Evolutionary conservation across 53 echinoderm and acorn worm genomes (phyloP).

Genomic region (Mesocentrotus franciscanus): DNA sequence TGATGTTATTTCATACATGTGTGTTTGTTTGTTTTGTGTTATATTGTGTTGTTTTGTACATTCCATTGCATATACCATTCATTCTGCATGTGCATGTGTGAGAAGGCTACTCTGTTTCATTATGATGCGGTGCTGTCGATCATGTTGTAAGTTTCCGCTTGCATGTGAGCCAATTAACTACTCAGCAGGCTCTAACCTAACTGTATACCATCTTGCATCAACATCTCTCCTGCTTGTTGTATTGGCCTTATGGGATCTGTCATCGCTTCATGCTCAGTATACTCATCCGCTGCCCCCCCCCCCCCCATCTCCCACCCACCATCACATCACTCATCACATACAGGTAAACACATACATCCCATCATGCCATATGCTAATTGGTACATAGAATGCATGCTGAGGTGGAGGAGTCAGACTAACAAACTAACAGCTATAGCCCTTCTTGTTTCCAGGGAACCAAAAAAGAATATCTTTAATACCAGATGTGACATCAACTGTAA

Average conservation of each 20-base stretch:
- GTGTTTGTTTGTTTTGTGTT: not conserved
- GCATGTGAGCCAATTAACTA: not conserved
- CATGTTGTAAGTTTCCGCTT: not conserved
- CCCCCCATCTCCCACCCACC: not conserved
- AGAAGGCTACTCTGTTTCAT: not conserved
- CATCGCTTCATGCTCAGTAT: not conserved
- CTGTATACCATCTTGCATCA: not conserved
- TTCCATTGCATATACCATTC: no score
- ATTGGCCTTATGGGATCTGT: slow-evolving; percentile 19
- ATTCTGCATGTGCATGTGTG: not conserved
- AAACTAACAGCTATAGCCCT: slow-evolving; percentile 28
- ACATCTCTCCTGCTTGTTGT: not conserved
- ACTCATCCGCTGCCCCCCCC: not conserved
- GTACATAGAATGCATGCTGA: not conserved
- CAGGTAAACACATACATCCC: not conserved
- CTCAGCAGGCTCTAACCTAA: not conserved
- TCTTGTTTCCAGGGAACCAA: not conserved
- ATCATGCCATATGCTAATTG: slow-evolving; percentile 13
- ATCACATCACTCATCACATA: not conserved
- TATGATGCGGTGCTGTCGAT: not conserved
- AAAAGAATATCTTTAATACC: not conserved
- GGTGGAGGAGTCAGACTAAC: not conserved
- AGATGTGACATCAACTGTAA: not conserved
- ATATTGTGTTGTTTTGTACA: not conserved
- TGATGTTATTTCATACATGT: not conserved